Conservation (phyloP, 2,113 vertebrate genomes). For the Neotragus pygmaeus region DNA sequence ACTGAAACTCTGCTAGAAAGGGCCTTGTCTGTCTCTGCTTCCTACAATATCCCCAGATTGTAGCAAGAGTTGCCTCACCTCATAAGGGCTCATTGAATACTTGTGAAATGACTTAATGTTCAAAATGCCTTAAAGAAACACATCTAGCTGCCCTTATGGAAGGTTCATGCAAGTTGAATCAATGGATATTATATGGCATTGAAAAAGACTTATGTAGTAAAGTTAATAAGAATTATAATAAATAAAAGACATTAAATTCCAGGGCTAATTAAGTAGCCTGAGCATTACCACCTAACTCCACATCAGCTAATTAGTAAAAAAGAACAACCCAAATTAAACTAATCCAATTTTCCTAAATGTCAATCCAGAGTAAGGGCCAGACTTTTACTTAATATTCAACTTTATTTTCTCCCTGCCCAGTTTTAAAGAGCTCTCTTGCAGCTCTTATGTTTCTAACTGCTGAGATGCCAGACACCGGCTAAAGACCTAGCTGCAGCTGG, state of each 20-base stretch:
- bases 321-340: not conserved
- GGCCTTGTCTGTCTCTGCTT: not conserved
- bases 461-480: constrained; percentile 81
- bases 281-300: not conserved
- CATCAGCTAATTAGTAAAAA: not conserved
- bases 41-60: not conserved
- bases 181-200: not conserved
- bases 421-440: constrained; percentile 89
- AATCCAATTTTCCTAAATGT: not conserved
- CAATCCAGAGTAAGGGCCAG: not conserved
- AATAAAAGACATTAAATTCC: not conserved
- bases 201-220: not conserved
- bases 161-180: not conserved
- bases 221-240: not conserved
- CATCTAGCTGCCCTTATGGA: not conserved
- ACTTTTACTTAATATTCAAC: not conserved
- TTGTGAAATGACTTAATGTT: not conserved
- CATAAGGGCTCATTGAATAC: not conserved
- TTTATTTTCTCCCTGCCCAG: constrained; percentile 75
- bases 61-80: not conserved
- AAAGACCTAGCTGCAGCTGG: constrained; percentile 80
- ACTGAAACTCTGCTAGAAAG: not conserved
- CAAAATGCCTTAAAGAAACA: not conserved
- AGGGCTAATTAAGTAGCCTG: not conserved
- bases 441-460: constrained; percentile 85